A percentile compares a stretch with the other conserved stretches of the same genome.
These are phyloP conservation scores for Sebastes oblongus DNA, from an alignment of 2,797 vertebrate species.

Conservation along the genomic window DNA sequence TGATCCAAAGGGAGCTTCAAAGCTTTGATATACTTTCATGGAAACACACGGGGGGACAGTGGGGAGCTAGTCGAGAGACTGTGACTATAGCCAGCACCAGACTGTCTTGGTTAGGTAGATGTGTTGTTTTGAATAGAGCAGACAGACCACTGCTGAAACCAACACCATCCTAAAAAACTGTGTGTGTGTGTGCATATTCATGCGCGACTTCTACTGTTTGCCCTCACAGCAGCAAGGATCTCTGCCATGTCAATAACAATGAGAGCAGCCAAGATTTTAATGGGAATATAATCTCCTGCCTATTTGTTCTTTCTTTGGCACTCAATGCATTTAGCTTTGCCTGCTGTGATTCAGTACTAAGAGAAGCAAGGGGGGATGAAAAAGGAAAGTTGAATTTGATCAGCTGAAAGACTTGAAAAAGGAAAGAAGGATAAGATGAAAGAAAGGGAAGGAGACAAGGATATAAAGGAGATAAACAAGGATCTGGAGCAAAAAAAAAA, in stretches of 20 bases:
- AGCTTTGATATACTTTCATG: conserved; percentile 56
- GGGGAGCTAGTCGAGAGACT: conserved; percentile 38
- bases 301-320: conserved; percentile 68
- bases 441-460: not conserved
- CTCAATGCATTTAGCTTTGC: conserved; percentile 25
- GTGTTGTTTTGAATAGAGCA: conserved; percentile 37
- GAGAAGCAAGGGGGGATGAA: conserved; percentile 10
- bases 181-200: conserved; percentile 4
- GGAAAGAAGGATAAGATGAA: not conserved
- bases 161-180: not conserved
- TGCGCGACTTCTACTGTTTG: conserved; percentile 43
- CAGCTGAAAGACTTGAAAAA: conserved; percentile 15
- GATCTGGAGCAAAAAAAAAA: not conserved
- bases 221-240: conserved; percentile 51
- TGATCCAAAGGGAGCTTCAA: conserved; percentile 46
- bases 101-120: conserved; percentile 15
- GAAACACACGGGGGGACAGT: conserved; percentile 21
- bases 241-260: conserved; percentile 67
- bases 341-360: conserved; percentile 33
- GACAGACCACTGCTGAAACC: not conserved
- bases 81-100: conserved; percentile 32
- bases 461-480: not conserved
- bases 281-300: conserved; percentile 72
- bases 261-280: conserved; percentile 74
- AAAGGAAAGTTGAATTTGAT: conserved; percentile 26